Base-by-base conservation (phyloP, 2,113 vertebrate species). In the Elachura formosa region DNA sequence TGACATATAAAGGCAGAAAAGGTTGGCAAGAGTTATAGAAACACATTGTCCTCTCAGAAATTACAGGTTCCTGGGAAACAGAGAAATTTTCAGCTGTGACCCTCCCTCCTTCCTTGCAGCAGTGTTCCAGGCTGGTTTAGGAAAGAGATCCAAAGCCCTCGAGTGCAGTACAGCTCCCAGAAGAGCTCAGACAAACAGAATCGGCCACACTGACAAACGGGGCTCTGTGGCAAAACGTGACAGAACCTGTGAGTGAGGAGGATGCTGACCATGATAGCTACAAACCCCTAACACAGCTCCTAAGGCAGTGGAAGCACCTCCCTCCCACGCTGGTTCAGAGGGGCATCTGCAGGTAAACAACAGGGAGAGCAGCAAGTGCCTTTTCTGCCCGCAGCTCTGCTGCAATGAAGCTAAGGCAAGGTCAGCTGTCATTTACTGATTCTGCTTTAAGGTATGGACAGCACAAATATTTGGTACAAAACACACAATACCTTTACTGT, bases 401-500 rank as follows among this genome's bases (percentile, higher is more conserved):
- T 56, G 45, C 31, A 76, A 18, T 4, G 20, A 54, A 71, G 23
- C 29, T 10, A 38, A 77, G 9, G 29, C 55, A 46, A n/a, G 26
- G 62, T 33, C 48, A 93, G 62, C 20, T 55, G 23, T 54, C 68
- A n/a, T 14, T 18, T 23, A 24, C 34, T 28, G 25, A 25, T 21
- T 55, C 67, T 45, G 13, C 49, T 51, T 41, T 18, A 52, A 54
- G 68, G 56, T 58, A 43, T 6, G 10, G 15, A 31, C 7, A 74
- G 56, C 29, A 67, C 3, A 13, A 41, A 8, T 49, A 33, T 59
- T 48, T 79, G 72, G 14, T 22, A 82, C 24, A 28, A 48, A 82
- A 49, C 79, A 95, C 84, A 87, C 84, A 52, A 11, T 98, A 99
- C 99, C 99, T 99, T 99, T 48, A 99, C 98, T 97, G 98, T 99